phyloP scores from a whole-genome alignment of 1,140 invertebrate genomes.

The Aphelenchoides avenae region DNA sequence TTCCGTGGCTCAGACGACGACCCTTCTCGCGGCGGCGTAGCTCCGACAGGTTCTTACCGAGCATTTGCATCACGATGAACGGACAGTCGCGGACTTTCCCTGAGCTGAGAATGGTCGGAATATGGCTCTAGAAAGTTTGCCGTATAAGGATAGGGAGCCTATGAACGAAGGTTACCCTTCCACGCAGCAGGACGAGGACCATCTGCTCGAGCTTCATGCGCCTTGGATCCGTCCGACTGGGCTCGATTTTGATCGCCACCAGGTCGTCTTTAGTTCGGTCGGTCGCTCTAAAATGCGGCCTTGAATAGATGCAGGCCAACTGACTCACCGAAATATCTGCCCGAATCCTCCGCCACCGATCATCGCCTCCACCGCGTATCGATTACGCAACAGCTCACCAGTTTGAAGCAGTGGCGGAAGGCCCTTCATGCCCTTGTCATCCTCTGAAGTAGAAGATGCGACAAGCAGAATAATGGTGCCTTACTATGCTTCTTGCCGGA shows the following conservation, averaged over 20 bases:
- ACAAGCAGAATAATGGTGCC: too few relatives aligned
- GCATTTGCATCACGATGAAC: conserved; percentile 15
- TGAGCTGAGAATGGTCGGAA: conserved; percentile 10
- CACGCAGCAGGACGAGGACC: conserved; percentile 4
- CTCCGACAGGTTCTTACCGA: conserved; percentile 18
- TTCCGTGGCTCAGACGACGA: conserved; percentile 6
- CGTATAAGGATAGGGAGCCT: background rate
- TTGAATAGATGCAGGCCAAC: background rate
- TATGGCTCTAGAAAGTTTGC: conserved; percentile 7
- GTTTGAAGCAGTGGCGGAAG: conserved; percentile 8
- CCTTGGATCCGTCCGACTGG: background rate
- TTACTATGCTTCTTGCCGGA: too few relatives aligned
- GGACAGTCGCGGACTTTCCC: conserved; percentile 13
- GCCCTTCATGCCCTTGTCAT: background rate
- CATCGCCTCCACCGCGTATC: conserved; percentile 7
- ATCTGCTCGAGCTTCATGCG: conserved; percentile 11
- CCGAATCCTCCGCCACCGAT: conserved; percentile 19
- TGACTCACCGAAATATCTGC: conserved; percentile 13
- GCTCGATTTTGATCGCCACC: conserved; percentile 18
- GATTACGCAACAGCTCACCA: conserved; percentile 3
- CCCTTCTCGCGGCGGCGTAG: conserved; percentile 7
- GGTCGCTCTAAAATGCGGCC: conserved; percentile 3
- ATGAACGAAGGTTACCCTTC: conserved; percentile 1
- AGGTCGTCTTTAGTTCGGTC: conserved; percentile 11
- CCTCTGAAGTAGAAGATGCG: background rate